Evolutionary conservation across 2,113 vertebrate species (phyloP).

Genomic region (Hemicordylus capensis): DNA sequence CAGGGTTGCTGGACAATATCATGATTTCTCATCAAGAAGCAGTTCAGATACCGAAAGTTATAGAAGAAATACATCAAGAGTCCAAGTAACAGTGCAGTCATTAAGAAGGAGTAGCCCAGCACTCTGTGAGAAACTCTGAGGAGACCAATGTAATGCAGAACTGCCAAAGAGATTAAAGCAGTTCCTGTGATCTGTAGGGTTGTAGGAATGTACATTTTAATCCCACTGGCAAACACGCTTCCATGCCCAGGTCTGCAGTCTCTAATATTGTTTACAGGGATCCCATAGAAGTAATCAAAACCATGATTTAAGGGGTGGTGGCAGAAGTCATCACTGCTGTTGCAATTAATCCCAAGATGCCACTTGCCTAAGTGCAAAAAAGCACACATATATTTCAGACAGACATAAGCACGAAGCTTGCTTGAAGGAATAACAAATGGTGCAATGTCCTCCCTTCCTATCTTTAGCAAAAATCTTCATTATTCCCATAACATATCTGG

Average conservation of each 20-base stretch:
- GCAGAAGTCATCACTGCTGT: constrained; percentile 83
- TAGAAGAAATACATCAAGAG: constrained; percentile 64
- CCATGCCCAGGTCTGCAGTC: constrained; percentile 85
- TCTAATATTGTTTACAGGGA: constrained; percentile 82
- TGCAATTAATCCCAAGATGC: constrained; percentile 89
- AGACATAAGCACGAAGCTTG: constrained; percentile 3
- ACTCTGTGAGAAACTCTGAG: constrained; percentile 40
- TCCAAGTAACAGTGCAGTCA: neutral
- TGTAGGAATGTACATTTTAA: constrained; percentile 27
- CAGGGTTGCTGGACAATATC: constrained; percentile 83
- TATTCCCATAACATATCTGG: constrained; percentile 7
- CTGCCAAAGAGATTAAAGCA: constrained; percentile 43
- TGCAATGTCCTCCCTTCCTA: neutral
- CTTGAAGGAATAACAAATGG: neutral
- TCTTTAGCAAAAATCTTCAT: constrained; percentile 3
- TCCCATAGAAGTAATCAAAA: constrained; percentile 88
- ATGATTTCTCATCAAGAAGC: constrained; percentile 83
- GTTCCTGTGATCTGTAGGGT: constrained; percentile 49
- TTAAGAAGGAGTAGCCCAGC: constrained; percentile 39
- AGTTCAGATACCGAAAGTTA: constrained; percentile 82
- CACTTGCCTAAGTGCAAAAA: constrained; percentile 82
- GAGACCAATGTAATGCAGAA: constrained; percentile 59
- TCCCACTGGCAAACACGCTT: constrained; percentile 69
- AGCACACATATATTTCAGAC: constrained; percentile 35
- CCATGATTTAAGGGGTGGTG: constrained; percentile 88